Evolutionary conservation across 2,797 vertebrate species (phyloP).

Genomic region (Dermochelys coriacea): DNA sequence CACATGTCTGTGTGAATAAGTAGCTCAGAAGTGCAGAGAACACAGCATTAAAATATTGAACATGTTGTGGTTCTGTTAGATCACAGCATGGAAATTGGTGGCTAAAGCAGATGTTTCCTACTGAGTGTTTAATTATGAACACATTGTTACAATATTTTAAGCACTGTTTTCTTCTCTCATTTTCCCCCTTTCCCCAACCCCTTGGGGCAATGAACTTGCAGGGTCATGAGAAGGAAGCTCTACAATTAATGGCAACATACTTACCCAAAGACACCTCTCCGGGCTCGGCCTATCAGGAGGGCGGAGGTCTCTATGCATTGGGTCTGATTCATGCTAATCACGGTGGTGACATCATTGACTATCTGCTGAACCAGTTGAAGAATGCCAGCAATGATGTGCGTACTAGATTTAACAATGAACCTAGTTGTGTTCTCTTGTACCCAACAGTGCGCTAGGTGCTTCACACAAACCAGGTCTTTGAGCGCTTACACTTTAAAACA

Average conservation of each 20-base stretch:
- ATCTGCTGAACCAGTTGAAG: constrained; percentile 97
- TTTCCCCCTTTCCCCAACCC: neutral
- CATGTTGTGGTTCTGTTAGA: neutral
- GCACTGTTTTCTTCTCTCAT: neutral
- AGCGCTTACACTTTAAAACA: neutral
- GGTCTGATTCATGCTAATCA: constrained; percentile 99
- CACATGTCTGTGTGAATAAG: neutral
- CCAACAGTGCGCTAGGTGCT: neutral
- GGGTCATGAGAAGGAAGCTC: constrained; percentile 98
- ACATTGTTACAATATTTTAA: neutral
- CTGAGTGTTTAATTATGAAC: neutral
- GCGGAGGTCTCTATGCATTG: constrained; percentile 95
- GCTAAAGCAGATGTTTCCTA: neutral
- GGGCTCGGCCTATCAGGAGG: constrained; percentile 98
- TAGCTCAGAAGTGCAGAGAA: neutral
- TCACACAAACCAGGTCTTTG: neutral
- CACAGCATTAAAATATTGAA: neutral
- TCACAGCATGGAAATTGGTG: neutral
- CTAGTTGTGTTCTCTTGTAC: neutral
- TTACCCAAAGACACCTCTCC: constrained; percentile 99
- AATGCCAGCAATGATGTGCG: constrained; percentile 98
- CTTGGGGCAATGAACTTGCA: constrained; percentile 67
- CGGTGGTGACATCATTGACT: constrained; percentile 98
- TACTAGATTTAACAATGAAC: constrained; percentile 4
- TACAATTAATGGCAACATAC: constrained; percentile 99